Evolutionary conservation across 2,113 vertebrate genomes (phyloP).

Genomic region (Climacteris rufus): DNA sequence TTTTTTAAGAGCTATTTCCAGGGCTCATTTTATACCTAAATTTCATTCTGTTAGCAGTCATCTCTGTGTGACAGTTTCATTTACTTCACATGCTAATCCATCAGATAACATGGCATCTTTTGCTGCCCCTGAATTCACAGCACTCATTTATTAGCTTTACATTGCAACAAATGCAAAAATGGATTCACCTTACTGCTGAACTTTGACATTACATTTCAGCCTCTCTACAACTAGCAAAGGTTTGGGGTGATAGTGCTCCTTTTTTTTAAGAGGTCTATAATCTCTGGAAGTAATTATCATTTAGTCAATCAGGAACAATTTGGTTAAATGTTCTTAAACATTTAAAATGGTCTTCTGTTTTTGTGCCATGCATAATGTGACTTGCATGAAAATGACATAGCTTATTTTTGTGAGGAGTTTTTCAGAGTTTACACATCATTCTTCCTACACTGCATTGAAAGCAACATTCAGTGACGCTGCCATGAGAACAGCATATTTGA

Average conservation of each 20-base stretch:
- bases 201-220: background rate
- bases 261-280: background rate
- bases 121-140: background rate
- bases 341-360: background rate
- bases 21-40: conserved; percentile 45
- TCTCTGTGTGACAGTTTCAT: conserved; percentile 29
- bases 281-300: background rate
- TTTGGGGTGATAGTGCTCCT: background rate
- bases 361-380: background rate
- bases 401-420: background rate
- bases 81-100: conserved; percentile 35
- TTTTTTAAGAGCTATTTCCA: conserved; percentile 9
- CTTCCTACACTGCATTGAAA: background rate
- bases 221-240: background rate
- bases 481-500: background rate
- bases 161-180: background rate
- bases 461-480: background rate
- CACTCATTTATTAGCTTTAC: conserved; percentile 1
- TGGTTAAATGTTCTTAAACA: background rate
- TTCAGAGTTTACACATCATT: background rate
- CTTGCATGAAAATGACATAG: background rate
- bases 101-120: background rate
- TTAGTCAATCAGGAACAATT: background rate
- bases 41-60: conserved; percentile 24
- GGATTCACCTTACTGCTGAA: background rate